Evolutionary conservation across 2,113 vertebrate species (phyloP), one percentile per base, ranked within the genome.

Genomic region (Nematolebias whitei): DNA sequence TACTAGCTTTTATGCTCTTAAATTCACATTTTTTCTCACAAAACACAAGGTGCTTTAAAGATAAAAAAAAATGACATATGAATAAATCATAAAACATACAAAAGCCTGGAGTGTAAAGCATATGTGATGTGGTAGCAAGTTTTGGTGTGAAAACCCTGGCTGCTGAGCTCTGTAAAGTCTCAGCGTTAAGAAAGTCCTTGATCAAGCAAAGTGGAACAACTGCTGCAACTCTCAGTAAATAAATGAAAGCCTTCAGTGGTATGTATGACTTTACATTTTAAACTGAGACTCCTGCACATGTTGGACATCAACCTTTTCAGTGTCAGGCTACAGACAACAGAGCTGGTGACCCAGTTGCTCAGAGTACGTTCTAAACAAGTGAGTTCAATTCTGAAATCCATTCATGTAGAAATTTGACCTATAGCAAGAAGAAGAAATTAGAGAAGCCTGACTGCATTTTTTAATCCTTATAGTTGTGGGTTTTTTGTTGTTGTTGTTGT

Each of bases 341-440:
- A 54, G 56, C 52, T 69, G 50, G 16, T 69, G 59, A 70, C 74
- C 65, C 29, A 66, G 16, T 29, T 64, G 62, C 19, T 64, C 13
- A 49, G 38, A 61, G 29, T 64, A 52, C 64, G 63, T 13, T 35
- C 71, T 52, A 26, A 58, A 63, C 35, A 55, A 62, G 68, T 56
- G 61, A 68, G 67, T 64, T 60, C 63, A 72, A 58, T 69, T 74
- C 60, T 23, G 3, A 71, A 54, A 74, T 5, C 43, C 80, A 78
- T 29, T 55, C 73, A 83, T 59, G 65, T 26, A 82, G 61, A 80
- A 67, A 67, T 66, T 48, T 40, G 59, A 80, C 73, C 70, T 76
- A 76, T 63, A 68, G 68, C 4, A 23, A 63, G 45, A 59, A 54
- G 5, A 19, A 13, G 38, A 47, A 63, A 60, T 57, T 47, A 49